Evolutionary conservation across 53 echinoderm and acorn worm genomes (phyloP), one percentile per base, ranked within the genome.

Genomic region (Paracentrotus lividus): DNA sequence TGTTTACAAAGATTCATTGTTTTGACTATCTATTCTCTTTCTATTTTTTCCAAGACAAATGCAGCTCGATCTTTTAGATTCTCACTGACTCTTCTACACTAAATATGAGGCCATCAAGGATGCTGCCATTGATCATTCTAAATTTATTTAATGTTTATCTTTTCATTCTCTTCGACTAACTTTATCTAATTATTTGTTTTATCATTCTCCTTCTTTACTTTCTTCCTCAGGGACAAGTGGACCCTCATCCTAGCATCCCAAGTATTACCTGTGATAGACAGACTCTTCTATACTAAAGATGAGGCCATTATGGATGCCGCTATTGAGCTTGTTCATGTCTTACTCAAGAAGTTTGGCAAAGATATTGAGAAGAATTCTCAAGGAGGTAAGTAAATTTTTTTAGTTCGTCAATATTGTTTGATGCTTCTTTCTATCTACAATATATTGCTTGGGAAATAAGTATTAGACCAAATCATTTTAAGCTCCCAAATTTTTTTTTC

Each of bases 291-390:
- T 49, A 97, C 95, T 44, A 96, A 96, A 84, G 97, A 97, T 57
- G 96, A 96, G 53, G 94, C 94, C 93, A 97, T 98, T 78, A 94
- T 98, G 96, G 97, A 98, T 94, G 97, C 98, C 34, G 97, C 96
- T 27, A 96, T 98, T 23, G 98, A 96, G 65, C 94, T 98, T 8
- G 96, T 98, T 33, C 97, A 97, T 54, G 93, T 98, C 12, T 90
- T 98, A 32, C 92, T 98, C 94, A 97, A 95, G 94, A 97, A 94
- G 91, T 97, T 96, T 66, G 98, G 96, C 38, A 94, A 94, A 45
- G 98, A 98, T 34, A 95, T 98, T 3, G 95, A 94, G 76, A 98
- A 97, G 84, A 97, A 98, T 40, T 96, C 95, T 18, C 91, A 94
- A 53, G 96, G 96, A 85, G 97, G 98, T 98, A 90, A 93, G 93